Base-by-base conservation (phyloP, 2,113 vertebrate species). In the Herpailurus yagouaroundi region DNA sequence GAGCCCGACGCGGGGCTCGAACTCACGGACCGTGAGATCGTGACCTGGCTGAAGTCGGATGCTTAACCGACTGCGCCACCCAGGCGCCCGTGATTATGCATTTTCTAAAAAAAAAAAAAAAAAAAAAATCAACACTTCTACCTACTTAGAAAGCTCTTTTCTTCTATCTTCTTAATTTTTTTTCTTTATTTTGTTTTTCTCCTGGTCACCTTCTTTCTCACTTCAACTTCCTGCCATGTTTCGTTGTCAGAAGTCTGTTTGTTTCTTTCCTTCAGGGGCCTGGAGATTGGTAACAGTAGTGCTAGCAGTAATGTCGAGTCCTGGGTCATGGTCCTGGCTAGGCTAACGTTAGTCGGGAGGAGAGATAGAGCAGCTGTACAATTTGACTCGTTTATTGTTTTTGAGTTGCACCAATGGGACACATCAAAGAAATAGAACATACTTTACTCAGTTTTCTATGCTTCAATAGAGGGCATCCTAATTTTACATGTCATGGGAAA, bases 401-500 rank as follows among this genome's bases (percentile, higher is more conserved):
- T 66, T 90, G 64, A 87, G 16, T 85, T 82, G 23, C 18, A 60
- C 21, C 71, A 68, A 60, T 36, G 76, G 48, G 64, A 95, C 36
- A 33, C 48, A 91, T 77, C 33, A 31, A 64, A 64, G 64, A 94
- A 77, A 73, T 0, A 93, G 83, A 91, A 82, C 64, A 63, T 64
- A 66, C 45, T 87, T 85, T 63, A 36, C 63, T 95, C 12, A 45
- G 36, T 48, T 94, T 91, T 91, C 25, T 82, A 64, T 41, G 45
- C 4, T 57, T 85, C 83, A 86, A 12, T 41, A 41, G 86, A 89
- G 36, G 81, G 81, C 69, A 96, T 95, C 69, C 71, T 96, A 60
- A 91, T 60, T 95, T 95, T 85, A 94, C 31, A 64, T 69, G 76
- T 60, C 18, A 77, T 29, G 68, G 66, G 85, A 94, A 66, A 77